Conservation (phyloP, 2,113 vertebrate genomes). For the Ageneiosus marmoratus region DNA sequence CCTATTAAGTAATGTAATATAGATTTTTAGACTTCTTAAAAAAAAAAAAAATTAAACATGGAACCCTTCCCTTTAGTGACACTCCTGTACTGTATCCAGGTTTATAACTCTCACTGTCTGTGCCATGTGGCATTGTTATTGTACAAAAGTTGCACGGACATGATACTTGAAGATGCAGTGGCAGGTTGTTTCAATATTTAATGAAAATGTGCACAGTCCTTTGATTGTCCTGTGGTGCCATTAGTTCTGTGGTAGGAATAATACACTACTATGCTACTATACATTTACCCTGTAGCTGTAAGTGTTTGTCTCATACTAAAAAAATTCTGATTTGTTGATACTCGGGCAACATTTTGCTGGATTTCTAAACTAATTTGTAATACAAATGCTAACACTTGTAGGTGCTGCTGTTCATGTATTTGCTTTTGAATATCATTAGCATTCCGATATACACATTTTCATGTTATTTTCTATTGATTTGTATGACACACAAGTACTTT, state of each 20-base stretch:
- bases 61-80: neutral
- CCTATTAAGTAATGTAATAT: neutral
- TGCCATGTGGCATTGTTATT: neutral
- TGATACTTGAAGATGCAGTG: neutral
- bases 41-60: neutral
- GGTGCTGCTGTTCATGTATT: neutral
- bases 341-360: neutral
- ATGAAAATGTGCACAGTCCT: neutral
- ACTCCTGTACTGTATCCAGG: neutral
- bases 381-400: neutral
- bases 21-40: neutral
- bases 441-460: neutral
- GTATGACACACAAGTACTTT: neutral
- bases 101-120: constrained; percentile 3
- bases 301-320: neutral
- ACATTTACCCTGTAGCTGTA: neutral
- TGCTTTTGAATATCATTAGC: neutral
- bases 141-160: neutral
- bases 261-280: neutral
- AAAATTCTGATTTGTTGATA: neutral
- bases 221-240: neutral
- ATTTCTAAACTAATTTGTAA: neutral
- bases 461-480: neutral
- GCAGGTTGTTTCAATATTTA: neutral
- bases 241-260: too few relatives aligned